Conservation (phyloP, 2,797 vertebrate genomes). For the Chaetodon trifasciatus region DNA sequence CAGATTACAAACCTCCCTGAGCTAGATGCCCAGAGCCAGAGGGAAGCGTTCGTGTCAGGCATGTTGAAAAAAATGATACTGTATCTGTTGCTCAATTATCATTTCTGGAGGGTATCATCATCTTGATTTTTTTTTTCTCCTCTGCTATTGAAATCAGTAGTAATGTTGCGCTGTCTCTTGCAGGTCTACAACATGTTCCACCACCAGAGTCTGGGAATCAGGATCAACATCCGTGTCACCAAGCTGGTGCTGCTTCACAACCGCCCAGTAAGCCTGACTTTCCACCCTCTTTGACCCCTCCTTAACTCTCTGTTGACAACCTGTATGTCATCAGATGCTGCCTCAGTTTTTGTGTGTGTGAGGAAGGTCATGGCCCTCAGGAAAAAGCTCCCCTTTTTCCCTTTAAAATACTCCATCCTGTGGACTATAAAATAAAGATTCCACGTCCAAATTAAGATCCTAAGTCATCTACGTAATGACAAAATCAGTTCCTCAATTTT, state of each 20-base stretch:
- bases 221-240: slow-evolving; percentile 93
- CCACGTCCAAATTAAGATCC: not conserved
- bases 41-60: not conserved
- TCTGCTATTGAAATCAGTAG: not conserved
- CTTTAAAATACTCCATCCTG: not conserved
- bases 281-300: slow-evolving; percentile 4
- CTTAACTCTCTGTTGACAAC: slow-evolving; percentile 2
- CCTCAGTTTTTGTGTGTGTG: slow-evolving; percentile 17
- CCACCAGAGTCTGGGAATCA: slow-evolving; percentile 92
- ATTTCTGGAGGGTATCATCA: not conserved
- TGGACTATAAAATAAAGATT: not conserved
- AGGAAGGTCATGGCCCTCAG: not conserved
- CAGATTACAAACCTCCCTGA: slow-evolving; percentile 12
- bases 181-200: slow-evolving; percentile 99
- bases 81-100: not conserved
- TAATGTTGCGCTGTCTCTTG: not conserved
- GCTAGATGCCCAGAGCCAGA: not conserved
- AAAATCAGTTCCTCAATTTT: not conserved
- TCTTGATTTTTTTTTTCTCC: not conserved
- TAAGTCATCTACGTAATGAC: not conserved
- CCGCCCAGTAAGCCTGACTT: slow-evolving; percentile 90
- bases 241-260: slow-evolving; percentile 93
- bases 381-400: not conserved
- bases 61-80: not conserved
- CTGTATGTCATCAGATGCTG: slow-evolving; percentile 30